Evolutionary conservation across 2,888 invertebrate species (phyloP), one percentile per base, ranked within the genome.

Genomic region (Sphinx pinastri): DNA sequence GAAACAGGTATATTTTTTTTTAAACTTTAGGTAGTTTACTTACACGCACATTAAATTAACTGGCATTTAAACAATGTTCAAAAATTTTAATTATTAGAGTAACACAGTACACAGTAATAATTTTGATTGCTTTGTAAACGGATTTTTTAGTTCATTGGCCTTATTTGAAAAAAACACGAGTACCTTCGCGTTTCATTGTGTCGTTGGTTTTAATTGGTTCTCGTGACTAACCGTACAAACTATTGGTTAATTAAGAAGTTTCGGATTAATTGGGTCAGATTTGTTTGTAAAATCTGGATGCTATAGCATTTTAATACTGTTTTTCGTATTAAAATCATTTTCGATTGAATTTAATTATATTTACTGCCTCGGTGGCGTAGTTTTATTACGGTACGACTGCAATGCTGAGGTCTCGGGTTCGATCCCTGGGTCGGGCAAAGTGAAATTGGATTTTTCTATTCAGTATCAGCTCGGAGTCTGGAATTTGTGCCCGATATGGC

Each of bases 111-210:
- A 47, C 19, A 16, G 47, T 63, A 16, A 47, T 63, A 49, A 52
- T 6, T 67, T 67, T 67, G 31, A 54, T 67, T 52, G n/a, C 52
- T 52, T 25, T 52, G 25, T 7, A 59, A 59, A 59, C 13, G 59
- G 59, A 59, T 31, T 31, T 59, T 59, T 25, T 13, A 4, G 38
- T 38, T 60, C 59, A 14, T 52, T 67, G 38, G 11, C 25, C 67
- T 67, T 67, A 67, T 67, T 54, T 14, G 31, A 14, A 49, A 67
- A 67, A 67, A 31, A 52, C 67, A 67, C 67, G 67, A 25, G 47
- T 16, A 6, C 47, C 38, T 31, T 67, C 13, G 67, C 66, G 66
- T 67, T 67, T 67, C 13, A 54, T 67, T 67, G 52, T 49, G 31
- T 51, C 51, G 66, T 52, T 67, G 52, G 19, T 52, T 67, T 60